Base-by-base conservation (phyloP, 1,140 invertebrate species). In the Lanistes nyassanus region DNA sequence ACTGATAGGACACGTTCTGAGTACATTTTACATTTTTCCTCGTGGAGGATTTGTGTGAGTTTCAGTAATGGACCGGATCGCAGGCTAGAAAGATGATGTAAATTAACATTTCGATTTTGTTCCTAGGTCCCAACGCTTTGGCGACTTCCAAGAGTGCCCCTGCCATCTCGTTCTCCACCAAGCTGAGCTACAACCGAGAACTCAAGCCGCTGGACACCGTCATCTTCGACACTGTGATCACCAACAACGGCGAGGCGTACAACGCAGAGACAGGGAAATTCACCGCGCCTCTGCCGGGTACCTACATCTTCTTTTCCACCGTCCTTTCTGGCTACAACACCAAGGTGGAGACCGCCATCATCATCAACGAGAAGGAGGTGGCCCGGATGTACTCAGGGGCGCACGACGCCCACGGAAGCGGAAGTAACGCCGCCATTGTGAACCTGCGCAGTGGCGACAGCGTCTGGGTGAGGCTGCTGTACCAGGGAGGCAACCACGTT, bases 391-490 rank as follows among this genome's bases (percentile, higher is more conserved):
- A 81, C 64, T 78, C 80, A 1, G 80, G 80, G 13, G 80, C 80
- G n/a, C 80, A 81, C 42, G 75, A 81, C 67, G 80, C 80, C 11
- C 80, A 81, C 69, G 80, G 80, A 69, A 79, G 78, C 71, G 78
- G 80, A 74, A 81, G 78, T 67, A 79, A 79, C 70, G 69, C 70
- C 34, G 78, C 76, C 70, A 69, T 79, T 36, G 66, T 81, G 26
- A 72, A 74, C 42, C 72, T 81, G 37, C 64, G 74, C 64, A 78
- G 58, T 69, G 78, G 80, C 11, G 80, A 81, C 74, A 60, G 51
- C 34, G 76, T 81, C 2, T 81, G 76, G 70, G 76, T 81, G 7
- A 69, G 78, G 23, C 60, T 79, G 51, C 72, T 81, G 51, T 78
- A 78, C 64, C 78, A 81, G 42, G 76, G 76, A 0, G 76, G 78